Conservation (phyloP, 1,140 invertebrate species). For the Diprion similis region DNA sequence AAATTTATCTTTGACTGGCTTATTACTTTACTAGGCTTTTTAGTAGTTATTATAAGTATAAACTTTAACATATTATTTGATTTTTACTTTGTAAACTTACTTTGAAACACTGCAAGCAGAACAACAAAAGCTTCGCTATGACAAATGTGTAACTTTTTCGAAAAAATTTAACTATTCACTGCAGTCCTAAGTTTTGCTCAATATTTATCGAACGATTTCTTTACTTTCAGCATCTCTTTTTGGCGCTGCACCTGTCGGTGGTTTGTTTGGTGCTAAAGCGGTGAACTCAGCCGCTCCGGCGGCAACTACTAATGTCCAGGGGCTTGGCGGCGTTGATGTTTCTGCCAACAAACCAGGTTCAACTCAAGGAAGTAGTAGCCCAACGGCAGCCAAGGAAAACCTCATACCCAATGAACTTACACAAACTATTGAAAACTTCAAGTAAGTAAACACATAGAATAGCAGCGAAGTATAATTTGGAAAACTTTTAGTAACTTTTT, state of each 20-base stretch:
- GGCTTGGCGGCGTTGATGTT: slow-evolving; percentile 72
- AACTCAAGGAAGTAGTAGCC: slow-evolving; percentile 63
- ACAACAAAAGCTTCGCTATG: too few species aligned
- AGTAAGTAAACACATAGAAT: slow-evolving; percentile 55
- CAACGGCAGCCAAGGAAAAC: slow-evolving; percentile 73
- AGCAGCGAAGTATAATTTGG: slow-evolving; percentile 12
- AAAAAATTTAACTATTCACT: slow-evolving; percentile 20
- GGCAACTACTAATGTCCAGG: slow-evolving; percentile 49
- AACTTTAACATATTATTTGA: slow-evolving; percentile 36
- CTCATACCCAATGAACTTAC: slow-evolving; percentile 76
- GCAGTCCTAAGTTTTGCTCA: slow-evolving; percentile 24
- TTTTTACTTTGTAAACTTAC: slow-evolving; percentile 21
- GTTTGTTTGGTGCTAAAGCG: slow-evolving; percentile 55
- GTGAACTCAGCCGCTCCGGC: slow-evolving; percentile 31
- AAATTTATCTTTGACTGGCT: slow-evolving; percentile 27
- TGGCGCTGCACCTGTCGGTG: slow-evolving; percentile 32
- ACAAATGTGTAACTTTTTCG: too few species aligned
- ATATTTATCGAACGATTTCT: slow-evolving; percentile 22
- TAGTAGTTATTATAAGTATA: slow-evolving; percentile 18
- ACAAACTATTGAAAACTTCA: slow-evolving; percentile 65
- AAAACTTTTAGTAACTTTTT: slow-evolving; percentile 14
- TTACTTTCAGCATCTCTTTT: slow-evolving; percentile 47
- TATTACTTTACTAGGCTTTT: slow-evolving; percentile 14
- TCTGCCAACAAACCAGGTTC: slow-evolving; percentile 62
- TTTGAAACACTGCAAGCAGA: too few species aligned